phyloP scores from a whole-genome alignment of 2,113 vertebrate genomes.

The Strigops habroptila region DNA sequence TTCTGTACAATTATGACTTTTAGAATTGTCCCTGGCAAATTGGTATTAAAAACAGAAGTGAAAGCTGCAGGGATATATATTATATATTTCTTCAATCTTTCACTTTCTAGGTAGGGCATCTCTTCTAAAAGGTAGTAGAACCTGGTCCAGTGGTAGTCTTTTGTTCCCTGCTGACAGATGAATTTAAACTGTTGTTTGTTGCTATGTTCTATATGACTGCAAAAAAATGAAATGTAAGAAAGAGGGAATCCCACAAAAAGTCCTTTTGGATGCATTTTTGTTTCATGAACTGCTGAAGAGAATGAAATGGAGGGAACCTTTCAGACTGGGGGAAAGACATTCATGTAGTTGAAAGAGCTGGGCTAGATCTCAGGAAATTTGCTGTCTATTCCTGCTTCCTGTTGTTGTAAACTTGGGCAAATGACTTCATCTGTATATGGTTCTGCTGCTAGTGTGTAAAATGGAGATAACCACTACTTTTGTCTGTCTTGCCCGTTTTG shows the following conservation, averaged over 20 bases:
- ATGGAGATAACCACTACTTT: neutral
- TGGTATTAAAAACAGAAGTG: neutral
- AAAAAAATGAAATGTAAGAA: neutral
- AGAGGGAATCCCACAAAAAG: neutral
- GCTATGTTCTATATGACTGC: neutral
- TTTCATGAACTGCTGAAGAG: neutral
- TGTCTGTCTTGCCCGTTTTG: neutral
- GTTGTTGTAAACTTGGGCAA: neutral
- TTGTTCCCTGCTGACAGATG: neutral
- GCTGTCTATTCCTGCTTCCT: neutral
- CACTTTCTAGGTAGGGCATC: neutral
- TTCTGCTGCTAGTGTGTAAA: neutral
- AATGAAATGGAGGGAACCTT: neutral
- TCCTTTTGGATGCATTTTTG: neutral
- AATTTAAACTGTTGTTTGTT: neutral
- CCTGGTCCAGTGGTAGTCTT: neutral
- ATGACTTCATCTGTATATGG: neutral
- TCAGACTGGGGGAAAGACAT: neutral
- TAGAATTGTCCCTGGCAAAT: neutral
- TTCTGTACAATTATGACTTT: neutral
- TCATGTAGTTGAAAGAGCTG: neutral
- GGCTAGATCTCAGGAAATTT: neutral
- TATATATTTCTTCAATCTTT: neutral
- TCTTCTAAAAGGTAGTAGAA: neutral
- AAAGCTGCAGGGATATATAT: neutral